Percentiles rank a stretch among this genome's conserved stretches.
Conservation (phyloP, 2,113 vertebrate genomes). For the Prunella fulvescens region DNA sequence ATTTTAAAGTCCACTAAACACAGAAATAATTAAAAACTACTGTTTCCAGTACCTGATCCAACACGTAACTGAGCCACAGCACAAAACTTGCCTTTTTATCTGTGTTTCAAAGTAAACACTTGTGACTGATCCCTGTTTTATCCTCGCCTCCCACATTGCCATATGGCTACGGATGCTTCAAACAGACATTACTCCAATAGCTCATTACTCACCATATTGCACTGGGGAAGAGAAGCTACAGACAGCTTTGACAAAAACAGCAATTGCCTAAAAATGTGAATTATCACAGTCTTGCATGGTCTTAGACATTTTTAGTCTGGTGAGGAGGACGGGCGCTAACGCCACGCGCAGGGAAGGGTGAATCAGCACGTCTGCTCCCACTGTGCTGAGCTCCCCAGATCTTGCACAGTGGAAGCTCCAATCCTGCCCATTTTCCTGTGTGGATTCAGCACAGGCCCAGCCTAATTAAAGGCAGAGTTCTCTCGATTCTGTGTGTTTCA, state of each 20-base stretch:
- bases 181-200: conserved; percentile 53
- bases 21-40: conserved; percentile 18
- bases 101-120: conserved; percentile 56
- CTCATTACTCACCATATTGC: conserved; percentile 62
- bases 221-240: conserved; percentile 29
- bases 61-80: background rate
- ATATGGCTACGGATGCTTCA: conserved; percentile 56
- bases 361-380: background rate
- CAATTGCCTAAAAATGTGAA: conserved; percentile 43
- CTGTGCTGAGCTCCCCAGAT: fast-evolving
- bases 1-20: conserved; percentile 35
- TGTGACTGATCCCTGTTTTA: conserved; percentile 59
- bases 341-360: background rate
- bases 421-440: background rate
- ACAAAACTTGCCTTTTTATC: conserved; percentile 38
- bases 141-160: conserved; percentile 58
- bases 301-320: background rate
- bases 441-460: background rate
- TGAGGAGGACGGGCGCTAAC: background rate
- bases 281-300: background rate
- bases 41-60: conserved; percentile 31
- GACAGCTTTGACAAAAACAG: conserved; percentile 63
- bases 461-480: background rate
- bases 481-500: background rate
- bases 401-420: background rate